Evolutionary conservation across 1,140 invertebrate species (phyloP), one percentile per base, ranked within the genome.

Genomic region (Gerris buenoi): DNA sequence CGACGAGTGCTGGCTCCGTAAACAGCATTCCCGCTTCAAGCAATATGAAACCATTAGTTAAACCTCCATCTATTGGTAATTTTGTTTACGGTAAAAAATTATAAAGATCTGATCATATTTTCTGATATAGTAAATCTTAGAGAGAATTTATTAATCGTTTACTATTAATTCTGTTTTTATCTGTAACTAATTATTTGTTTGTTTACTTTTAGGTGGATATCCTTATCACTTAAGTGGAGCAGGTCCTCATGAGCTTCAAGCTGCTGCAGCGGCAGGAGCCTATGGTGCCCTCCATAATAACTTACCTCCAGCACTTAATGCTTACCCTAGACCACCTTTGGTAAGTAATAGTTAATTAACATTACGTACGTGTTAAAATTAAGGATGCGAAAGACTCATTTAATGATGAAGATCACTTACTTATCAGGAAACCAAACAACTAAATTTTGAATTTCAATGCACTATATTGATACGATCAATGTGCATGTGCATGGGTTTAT

Each of bases 1-100:
- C 91, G 0, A 93, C 91, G 1, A 85, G 84, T 27, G 85, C 84
- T 1, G 84, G 86, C 72, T 73, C 73, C 18, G 74, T 72, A 65
- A 74, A 76, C 15, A 74, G 74, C 72, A 68, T 69, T 66, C 78
- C 77, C 68, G 81, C 75, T 18, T 79, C 75, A 68, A 78, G 80
- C 2, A 76, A 80, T 71, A 61, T 81, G 64, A 81, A 82, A 72
- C 77, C 80, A n/a, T 83, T 87, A 1, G 83, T 82, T 65, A 85
- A 84, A 76, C 83, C 83, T 29, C 83, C 81, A 27, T 79, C 79
- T 63, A 75, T 85, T 26, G 78, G 78, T 69, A 70, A 70, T 5
- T 46, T 46, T 10, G 18, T 10, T 46, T 46, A 46, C 18, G 33
- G n/a, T n/a, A n/a, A n/a, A n/a, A n/a, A n/a, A n/a, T n/a, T n/a